Evolutionary conservation across 2,888 invertebrate genomes (phyloP).

Genomic region (Leptothorax acervorum): DNA sequence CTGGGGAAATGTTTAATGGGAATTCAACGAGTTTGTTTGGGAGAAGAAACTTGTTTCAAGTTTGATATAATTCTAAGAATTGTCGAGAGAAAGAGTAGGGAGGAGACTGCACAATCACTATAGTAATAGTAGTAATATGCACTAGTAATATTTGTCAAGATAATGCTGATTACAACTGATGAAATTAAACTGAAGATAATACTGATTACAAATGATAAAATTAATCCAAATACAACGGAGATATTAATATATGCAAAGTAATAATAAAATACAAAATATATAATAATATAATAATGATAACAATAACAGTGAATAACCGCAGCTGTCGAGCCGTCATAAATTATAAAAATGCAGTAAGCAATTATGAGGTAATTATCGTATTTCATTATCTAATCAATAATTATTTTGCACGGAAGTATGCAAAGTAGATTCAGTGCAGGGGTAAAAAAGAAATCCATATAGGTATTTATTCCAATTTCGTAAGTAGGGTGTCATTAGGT

Average conservation of each 20-base stretch:
- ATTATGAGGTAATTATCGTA: slow-evolving; percentile 17
- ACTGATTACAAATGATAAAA: background rate
- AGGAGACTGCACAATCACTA: background rate
- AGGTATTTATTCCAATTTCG: background rate
- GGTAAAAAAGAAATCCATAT: background rate
- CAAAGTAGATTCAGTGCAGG: background rate
- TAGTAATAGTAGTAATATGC: too few relatives aligned
- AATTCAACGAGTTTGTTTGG: background rate
- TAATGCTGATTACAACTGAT: background rate
- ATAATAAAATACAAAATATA: background rate
- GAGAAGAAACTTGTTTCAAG: background rate
- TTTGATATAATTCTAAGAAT: background rate
- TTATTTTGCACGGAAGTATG: background rate
- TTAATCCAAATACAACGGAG: slow-evolving; percentile 1
- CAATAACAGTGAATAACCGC: background rate
- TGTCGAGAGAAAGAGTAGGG: background rate
- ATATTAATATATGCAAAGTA: slow-evolving; percentile 17
- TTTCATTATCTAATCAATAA: background rate
- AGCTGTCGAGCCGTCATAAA: background rate
- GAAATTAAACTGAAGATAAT: background rate
- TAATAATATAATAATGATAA: background rate
- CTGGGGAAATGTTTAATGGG: background rate
- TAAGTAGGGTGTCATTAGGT: background rate
- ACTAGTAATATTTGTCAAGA: background rate
- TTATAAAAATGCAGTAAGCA: background rate